These are phyloP conservation scores for Danaus chrysippus DNA, from an alignment of 2,888 invertebrate species.

Conservation along the genomic window DNA sequence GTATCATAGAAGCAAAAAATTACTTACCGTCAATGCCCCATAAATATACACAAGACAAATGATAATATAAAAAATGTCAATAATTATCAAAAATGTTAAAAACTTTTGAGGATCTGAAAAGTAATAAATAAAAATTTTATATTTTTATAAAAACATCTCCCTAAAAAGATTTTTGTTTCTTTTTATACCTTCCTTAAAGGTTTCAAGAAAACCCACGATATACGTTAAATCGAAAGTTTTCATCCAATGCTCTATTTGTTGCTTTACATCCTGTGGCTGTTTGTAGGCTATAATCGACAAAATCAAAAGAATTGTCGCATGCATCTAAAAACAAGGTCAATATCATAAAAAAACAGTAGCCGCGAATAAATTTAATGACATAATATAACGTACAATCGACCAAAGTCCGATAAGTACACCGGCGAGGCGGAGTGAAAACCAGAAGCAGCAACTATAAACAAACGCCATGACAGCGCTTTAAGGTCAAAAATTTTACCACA, in stretches of 20 bases:
- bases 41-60: constrained; percentile 56
- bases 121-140: constrained; percentile 2
- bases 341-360: not conserved
- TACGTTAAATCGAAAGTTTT: constrained; percentile 51
- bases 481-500: not conserved
- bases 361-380: not conserved
- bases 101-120: constrained; percentile 60
- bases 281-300: constrained; percentile 45
- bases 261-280: constrained; percentile 41
- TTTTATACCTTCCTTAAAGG: constrained; percentile 46
- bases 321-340: constrained; percentile 45
- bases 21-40: constrained; percentile 62
- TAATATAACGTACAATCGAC: constrained; percentile 50
- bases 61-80: constrained; percentile 51
- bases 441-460: constrained; percentile 71
- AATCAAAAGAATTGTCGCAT: constrained; percentile 46
- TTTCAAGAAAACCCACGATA: constrained; percentile 49
- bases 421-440: constrained; percentile 69
- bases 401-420: constrained; percentile 64
- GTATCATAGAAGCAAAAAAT: not conserved
- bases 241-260: constrained; percentile 44
- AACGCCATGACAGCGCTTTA: constrained; percentile 49
- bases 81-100: constrained; percentile 44
- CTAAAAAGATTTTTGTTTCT: not conserved
- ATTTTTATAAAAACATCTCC: not conserved